Base-by-base conservation (phyloP, 2,888 invertebrate genomes). In the Phyllotreta cruciferae region DNA sequence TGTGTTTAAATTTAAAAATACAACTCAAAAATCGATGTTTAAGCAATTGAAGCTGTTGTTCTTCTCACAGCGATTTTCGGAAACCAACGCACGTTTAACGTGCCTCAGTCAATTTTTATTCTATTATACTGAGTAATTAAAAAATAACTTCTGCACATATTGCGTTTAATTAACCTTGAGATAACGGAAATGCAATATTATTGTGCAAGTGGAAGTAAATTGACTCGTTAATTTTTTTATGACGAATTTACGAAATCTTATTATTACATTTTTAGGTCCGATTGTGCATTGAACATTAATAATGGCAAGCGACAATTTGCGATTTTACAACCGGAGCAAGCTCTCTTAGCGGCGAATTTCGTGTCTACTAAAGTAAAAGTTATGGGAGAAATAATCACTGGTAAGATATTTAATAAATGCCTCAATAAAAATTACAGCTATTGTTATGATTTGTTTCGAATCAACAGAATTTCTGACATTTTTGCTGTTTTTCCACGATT, bases 251-350 rank as follows among this genome's bases (percentile, higher is more conserved):
- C 35, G 91, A 94, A 98, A 96, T 71, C 69, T 80, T 57, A 49
- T 54, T 38, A 14, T 61, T 37, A 4, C 56, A 44, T 24, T 73
- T 70, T 53, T 62, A 88, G 87, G 67, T 80, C 87, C 35, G 87
- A 89, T 71, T 90, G 90, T 73, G 84, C 88, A 0, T 73, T 87
- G 6, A 83, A 83, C 67, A 74, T 89, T 47, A 79, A 82, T 0
- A 77, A 81, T 3, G 84, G 83, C 0, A 74, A 82, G 14, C 87
- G 84, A 0, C 86, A 88, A 69, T 82, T 89, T 61, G 88, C 86
- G 0, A 77, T 85, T 41, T 85, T 89, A 73, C 81, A 82, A 0
- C 85, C 88, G 2, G 89, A 90, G 73, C 87, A 88, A 71, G 82
- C 86, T 3, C 74, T 89, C 1, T 76, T 89, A 3, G 80, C 87